Conservation (phyloP, 30 jellyfish, hydroid and myxozoan species). For the Pelagia noctiluca region DNA sequence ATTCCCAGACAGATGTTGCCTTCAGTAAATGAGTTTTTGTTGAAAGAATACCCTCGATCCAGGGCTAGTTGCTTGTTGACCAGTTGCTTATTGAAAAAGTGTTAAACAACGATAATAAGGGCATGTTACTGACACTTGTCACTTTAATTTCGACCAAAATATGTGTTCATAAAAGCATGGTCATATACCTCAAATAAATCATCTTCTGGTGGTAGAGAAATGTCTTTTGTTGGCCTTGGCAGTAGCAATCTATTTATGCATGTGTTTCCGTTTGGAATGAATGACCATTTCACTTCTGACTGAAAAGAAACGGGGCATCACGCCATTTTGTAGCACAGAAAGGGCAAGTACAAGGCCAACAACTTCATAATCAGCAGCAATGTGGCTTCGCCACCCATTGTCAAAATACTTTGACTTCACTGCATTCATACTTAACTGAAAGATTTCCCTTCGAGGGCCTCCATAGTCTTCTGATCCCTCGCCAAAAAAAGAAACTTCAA, state of each 20-base stretch:
- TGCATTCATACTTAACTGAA: background rate
- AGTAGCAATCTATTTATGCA: background rate
- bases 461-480: background rate
- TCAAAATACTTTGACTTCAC: background rate
- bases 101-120: no score
- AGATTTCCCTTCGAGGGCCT: background rate
- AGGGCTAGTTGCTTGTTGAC: no score
- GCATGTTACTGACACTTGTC: no score
- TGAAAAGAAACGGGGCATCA: slow-evolving; percentile 9
- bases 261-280: background rate
- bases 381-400: slow-evolving; percentile 8
- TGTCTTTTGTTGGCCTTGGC: background rate
- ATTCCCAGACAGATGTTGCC: no score
- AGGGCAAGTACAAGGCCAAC: slow-evolving; percentile 23
- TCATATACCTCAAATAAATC: no score
- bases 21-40: no score
- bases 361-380: slow-evolving; percentile 3
- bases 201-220: background rate
- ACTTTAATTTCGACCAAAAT: background rate
- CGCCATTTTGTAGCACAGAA: slow-evolving; percentile 12
- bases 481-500: slow-evolving; percentile 1
- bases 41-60: no score
- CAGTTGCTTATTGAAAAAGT: no score
- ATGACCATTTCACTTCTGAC: background rate
- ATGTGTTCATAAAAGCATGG: background rate